Evolutionary conservation across 1,140 invertebrate genomes (phyloP).

Genomic region (Megalopta genalis): DNA sequence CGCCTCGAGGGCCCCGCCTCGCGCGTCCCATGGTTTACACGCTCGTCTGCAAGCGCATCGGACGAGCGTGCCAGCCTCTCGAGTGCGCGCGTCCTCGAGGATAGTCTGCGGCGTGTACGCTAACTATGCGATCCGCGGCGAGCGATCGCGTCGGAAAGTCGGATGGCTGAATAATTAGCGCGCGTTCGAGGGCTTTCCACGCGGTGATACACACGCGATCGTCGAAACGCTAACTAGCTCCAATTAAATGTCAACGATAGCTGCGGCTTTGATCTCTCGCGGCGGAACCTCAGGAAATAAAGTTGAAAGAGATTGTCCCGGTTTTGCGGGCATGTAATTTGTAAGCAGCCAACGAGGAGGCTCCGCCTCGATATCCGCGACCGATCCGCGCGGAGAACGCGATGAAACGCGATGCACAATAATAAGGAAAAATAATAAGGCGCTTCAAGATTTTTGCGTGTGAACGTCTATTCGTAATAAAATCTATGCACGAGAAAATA

Average conservation of each 20-base stretch:
- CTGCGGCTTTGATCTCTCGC: background rate
- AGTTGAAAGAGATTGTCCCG: too few relatives aligned
- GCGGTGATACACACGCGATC: background rate
- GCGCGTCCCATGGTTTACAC: conserved; percentile 7
- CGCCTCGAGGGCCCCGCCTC: conserved; percentile 18
- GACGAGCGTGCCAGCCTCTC: background rate
- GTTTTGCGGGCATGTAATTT: too few relatives aligned
- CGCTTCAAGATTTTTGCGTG: too few relatives aligned
- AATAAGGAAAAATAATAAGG: too few relatives aligned
- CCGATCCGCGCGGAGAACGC: too few relatives aligned
- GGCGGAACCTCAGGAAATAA: background rate
- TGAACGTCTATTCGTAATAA: too few relatives aligned
- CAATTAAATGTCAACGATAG: conserved; percentile 31
- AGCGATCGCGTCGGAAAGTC: conserved; percentile 17
- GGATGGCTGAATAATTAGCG: conserved; percentile 35
- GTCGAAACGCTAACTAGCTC: background rate
- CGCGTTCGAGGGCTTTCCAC: conserved; percentile 27
- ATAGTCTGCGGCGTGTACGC: conserved; percentile 18
- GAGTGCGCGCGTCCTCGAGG: conserved; percentile 7
- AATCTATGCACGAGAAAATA: too few relatives aligned
- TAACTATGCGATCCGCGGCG: conserved; percentile 10
- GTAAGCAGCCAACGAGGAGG: too few relatives aligned
- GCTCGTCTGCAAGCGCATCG: background rate
- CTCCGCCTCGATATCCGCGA: too few relatives aligned
- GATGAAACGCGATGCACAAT: too few relatives aligned